Evolutionary conservation across 2,113 vertebrate genomes (phyloP), one percentile per base, ranked within the genome.

Genomic region (Pao palembangensis): DNA sequence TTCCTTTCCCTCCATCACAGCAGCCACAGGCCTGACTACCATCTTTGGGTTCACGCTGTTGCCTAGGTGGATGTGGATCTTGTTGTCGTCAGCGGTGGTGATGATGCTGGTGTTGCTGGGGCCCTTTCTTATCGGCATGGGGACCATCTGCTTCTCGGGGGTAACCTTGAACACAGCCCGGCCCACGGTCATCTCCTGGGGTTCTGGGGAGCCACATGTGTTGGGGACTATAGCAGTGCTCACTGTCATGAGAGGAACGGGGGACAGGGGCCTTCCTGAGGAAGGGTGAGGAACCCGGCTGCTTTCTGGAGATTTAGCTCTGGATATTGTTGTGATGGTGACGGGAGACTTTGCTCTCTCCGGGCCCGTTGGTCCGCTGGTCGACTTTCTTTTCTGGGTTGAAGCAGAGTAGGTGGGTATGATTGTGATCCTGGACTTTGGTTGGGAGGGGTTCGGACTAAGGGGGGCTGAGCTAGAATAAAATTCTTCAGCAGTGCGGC

Each of bases 61-160:
- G 0, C 95, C 95, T 42, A 98, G 78, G 72, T 99, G 96, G 83
- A 98, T 98, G 65, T 98, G 96, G 75, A 96, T 98, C 83, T 96
- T 99, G 74, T 97, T 99, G 77, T 99, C 96, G 8, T 99, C 96
- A 2, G 94, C 96, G 5, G 86, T 86, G 61, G 96, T 98, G 59
- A 98, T 94, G 49, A 94, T 94, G 67, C 92, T 96, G 17, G 92
- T 83, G 0, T 92, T 98, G 73, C 91, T 76, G 17, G 91, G 94
- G 75, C 93, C 93, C 72, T 96, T 98, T 64, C 94, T 90, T 67
- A 92, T 74, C 1, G 93, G 86, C 31, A 90, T 83, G 0, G 94
- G 92, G 5, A 93, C 95, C 21, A 93, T 92, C 80, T 95, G 95
- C 76, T 99, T 99, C 70, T 99, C 97, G 0, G 97, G 96, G 1